Conservation (phyloP, 2,888 invertebrate genomes). For the Tyria jacobaeae region DNA sequence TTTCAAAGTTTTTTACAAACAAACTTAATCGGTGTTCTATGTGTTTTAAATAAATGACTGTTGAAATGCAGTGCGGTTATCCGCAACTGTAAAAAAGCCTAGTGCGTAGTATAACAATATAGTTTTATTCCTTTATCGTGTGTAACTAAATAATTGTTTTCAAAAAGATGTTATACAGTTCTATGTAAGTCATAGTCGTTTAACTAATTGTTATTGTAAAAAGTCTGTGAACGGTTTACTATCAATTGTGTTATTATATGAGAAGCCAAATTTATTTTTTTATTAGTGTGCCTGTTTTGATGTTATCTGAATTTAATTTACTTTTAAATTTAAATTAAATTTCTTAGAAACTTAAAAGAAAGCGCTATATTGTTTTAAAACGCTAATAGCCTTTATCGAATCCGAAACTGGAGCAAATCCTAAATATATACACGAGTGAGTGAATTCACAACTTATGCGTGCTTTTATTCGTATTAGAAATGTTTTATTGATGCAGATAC, state of each 20-base stretch:
- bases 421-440: too few species aligned
- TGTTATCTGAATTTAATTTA: slow-evolving; percentile 26
- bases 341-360: background rate
- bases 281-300: slow-evolving; percentile 45
- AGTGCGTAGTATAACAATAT: slow-evolving; percentile 46
- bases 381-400: too few species aligned
- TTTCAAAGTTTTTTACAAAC: too few species aligned
- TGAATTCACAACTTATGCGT: too few species aligned
- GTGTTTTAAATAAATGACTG: too few species aligned
- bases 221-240: slow-evolving; percentile 51
- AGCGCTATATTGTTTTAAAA: too few species aligned
- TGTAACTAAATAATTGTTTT: slow-evolving; percentile 64
- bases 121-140: slow-evolving; percentile 53
- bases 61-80: too few species aligned
- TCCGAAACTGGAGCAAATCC: too few species aligned
- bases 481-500: too few species aligned
- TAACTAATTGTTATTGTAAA: slow-evolving; percentile 50
- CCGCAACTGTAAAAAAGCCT: background rate
- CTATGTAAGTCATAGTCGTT: slow-evolving; percentile 42
- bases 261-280: slow-evolving; percentile 34
- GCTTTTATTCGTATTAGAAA: too few species aligned
- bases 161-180: slow-evolving; percentile 50
- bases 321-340: slow-evolving; percentile 12
- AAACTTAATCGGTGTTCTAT: too few species aligned
- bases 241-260: slow-evolving; percentile 46